These are phyloP conservation scores for Caenorhabditis afra DNA, from an alignment of 2,888 invertebrate species.

Conservation along the genomic window DNA sequence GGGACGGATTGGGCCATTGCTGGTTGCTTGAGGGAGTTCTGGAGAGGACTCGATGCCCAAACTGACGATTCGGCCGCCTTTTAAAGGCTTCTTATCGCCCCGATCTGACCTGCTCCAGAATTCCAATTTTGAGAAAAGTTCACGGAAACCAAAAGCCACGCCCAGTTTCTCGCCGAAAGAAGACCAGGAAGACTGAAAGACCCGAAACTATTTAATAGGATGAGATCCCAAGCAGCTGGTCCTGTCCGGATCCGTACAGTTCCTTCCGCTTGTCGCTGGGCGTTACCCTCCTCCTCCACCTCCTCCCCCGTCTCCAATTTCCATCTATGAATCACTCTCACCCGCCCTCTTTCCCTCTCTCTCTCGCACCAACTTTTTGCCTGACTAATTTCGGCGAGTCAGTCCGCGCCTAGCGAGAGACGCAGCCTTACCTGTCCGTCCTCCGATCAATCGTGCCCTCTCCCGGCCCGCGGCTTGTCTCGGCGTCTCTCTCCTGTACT, in stretches of 20 bases:
- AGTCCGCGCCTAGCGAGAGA: background rate
- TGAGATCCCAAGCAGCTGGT: too few relatives aligned
- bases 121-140: too few relatives aligned
- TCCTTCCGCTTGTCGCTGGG: background rate
- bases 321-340: slow-evolving; percentile 31
- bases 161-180: too few relatives aligned
- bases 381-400: slow-evolving; percentile 40
- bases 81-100: too few relatives aligned
- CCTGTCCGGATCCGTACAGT: background rate
- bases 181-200: too few relatives aligned
- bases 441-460: background rate
- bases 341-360: background rate
- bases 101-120: too few relatives aligned
- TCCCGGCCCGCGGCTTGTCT: background rate
- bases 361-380: slow-evolving; percentile 32
- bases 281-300: too few relatives aligned
- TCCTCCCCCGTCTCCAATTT: background rate
- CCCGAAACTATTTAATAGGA: background rate
- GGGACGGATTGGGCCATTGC: slow-evolving; percentile 68
- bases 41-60: too few relatives aligned
- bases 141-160: too few relatives aligned
- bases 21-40: too few relatives aligned
- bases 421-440: slow-evolving; percentile 8
- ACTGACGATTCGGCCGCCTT: too few relatives aligned
- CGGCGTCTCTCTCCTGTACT: background rate